Conservation (phyloP, 2,113 vertebrate genomes). For the Theropithecus gelada region DNA sequence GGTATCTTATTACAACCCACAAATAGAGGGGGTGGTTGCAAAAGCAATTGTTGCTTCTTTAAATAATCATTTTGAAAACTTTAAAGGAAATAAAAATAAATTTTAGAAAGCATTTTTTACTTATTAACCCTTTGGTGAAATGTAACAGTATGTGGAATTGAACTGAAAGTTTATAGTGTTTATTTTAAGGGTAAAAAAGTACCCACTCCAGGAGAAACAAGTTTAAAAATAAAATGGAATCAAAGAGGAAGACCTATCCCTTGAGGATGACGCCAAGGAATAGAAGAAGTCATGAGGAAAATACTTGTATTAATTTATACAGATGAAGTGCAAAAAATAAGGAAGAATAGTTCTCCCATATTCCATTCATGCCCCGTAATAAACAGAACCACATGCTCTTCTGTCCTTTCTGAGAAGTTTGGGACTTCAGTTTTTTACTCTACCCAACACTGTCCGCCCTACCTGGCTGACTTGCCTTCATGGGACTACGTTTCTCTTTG, state of each 20-base stretch:
- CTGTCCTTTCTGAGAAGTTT: background rate
- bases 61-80: background rate
- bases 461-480: background rate
- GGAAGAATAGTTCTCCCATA: background rate
- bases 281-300: background rate
- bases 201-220: background rate
- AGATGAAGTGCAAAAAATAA: background rate
- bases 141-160: background rate
- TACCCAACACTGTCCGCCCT: background rate
- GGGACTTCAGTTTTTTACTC: background rate
- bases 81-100: background rate
- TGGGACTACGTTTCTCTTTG: background rate
- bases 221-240: background rate
- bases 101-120: background rate
- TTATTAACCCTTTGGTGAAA: background rate
- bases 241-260: background rate
- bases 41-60: background rate
- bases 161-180: background rate
- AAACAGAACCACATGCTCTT: background rate
- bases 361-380: background rate
- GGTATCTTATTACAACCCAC: background rate
- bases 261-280: background rate
- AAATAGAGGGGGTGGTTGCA: background rate
- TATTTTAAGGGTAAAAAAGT: background rate
- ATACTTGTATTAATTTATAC: background rate